Evolutionary conservation across 2,113 vertebrate genomes (phyloP), one percentile per base, ranked within the genome.

Genomic region (Colistium nudipinnis): DNA sequence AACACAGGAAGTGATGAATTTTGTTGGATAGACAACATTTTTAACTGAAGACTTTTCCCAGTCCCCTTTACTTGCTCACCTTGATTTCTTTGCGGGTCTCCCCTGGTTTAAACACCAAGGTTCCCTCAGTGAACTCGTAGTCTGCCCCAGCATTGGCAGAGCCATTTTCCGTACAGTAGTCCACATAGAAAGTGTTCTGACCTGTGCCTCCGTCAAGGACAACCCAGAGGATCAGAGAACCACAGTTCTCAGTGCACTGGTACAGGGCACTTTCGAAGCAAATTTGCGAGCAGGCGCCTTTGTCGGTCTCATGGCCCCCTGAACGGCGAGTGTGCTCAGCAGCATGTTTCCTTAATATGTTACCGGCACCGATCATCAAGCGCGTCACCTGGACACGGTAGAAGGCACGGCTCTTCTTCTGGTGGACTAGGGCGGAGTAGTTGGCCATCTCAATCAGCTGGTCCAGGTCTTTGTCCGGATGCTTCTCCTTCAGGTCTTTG

Each of bases 321-420:
- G 41, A 62, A 48, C 81, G 83, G 16, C 91, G 94, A 5, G 92
- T 75, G 2, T 93, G 93, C 19, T 95, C 95, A 0, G 89, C 93
- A 0, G 92, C 94, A 7, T 98, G 96, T 2, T 95, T 94, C 76
- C 87, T 95, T 0, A 99, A 82, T 52, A 99, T 90, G 69, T 98
- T 98, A 47, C 97, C 97, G 0, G 96, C 96, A 0, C 97, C 97
- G 0, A 96, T 99, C 94, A 98, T 92, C 80, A 95, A 83, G 0
- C 97, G 93, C 0, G 97, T 98, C 9, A 94, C 96, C 62, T 99
- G 97, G 74, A 98, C 92, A 11, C 97, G 95, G 87, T 98, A 96
- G 83, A 99, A 98, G 3, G 97, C 97, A 0, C 97, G 93, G 85
- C 97, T 99, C 92, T 98, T 99, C 88, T 94, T 95, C 85, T 97